A percentile compares a stretch with the other conserved stretches of the same genome.
phyloP scores from a whole-genome alignment of 1,140 invertebrate species.

The Bombus pyrosoma region DNA sequence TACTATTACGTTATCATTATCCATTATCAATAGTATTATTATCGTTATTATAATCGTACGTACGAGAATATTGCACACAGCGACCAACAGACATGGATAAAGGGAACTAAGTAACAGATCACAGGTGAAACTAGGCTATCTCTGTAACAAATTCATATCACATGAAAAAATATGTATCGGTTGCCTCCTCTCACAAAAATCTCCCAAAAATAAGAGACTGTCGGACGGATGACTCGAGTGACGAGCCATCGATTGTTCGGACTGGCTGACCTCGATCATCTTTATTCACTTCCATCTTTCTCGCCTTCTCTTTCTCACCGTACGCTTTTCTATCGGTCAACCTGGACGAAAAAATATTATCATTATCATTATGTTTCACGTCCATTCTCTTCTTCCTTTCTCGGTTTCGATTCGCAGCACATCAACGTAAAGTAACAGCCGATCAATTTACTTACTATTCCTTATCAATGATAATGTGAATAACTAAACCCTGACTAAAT shows the following conservation, averaged over 20 bases:
- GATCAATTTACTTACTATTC: conserved; percentile 38
- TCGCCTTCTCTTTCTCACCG: too few species aligned
- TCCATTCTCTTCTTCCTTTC: background rate
- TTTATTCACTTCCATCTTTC: background rate
- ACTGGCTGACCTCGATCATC: conserved; percentile 52
- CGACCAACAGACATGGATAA: conserved; percentile 60
- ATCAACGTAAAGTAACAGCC: conserved; percentile 28
- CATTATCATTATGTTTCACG: background rate
- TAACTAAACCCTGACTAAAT: conserved; percentile 69
- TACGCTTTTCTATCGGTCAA: background rate
- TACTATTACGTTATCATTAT: conserved; percentile 28
- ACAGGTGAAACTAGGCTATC: conserved; percentile 77
- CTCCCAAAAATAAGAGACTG: conserved; percentile 61
- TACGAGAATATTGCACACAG: conserved; percentile 69
- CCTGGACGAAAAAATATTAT: conserved; percentile 20
- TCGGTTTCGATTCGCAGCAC: background rate
- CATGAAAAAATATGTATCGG: conserved; percentile 78
- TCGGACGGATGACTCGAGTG: conserved; percentile 69
- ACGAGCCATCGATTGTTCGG: conserved; percentile 65
- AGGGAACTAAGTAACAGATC: conserved; percentile 74
- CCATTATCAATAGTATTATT: conserved; percentile 55
- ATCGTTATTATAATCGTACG: conserved; percentile 49
- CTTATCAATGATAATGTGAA: conserved; percentile 60
- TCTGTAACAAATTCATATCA: conserved; percentile 79
- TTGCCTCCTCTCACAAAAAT: conserved; percentile 67